A percentile compares a stretch with the other conserved stretches of the same genome.
Conservation (phyloP, 2,113 vertebrate genomes). For the Zapornia atra region DNA sequence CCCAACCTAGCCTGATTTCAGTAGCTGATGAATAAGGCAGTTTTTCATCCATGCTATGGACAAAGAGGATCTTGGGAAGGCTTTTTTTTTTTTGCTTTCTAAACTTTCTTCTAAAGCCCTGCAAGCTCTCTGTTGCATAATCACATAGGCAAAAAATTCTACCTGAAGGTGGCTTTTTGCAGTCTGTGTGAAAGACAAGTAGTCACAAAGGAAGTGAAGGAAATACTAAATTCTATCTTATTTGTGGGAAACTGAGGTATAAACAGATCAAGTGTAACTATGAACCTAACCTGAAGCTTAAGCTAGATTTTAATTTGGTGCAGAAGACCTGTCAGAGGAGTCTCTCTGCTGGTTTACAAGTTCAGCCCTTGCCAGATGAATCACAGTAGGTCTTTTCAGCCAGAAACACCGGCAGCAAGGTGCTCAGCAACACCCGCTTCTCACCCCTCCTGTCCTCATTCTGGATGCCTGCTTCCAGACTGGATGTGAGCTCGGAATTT, state of each 20-base stretch:
- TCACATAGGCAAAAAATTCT: background rate
- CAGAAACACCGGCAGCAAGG: background rate
- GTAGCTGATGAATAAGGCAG: background rate
- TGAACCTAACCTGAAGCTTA: background rate
- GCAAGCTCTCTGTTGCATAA: background rate
- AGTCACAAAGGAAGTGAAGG: background rate
- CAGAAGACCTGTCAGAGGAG: background rate
- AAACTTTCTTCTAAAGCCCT: background rate
- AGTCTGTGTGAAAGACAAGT: background rate
- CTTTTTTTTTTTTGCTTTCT: background rate
- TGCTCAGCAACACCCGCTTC: background rate
- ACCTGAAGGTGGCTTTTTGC: background rate
- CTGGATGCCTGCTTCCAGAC: background rate
- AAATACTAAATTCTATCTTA: background rate
- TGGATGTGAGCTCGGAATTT: background rate
- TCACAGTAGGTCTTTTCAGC: background rate
- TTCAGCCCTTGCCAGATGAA: background rate
- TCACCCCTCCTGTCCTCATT: background rate
- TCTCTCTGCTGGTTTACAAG: background rate
- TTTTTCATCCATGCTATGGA: background rate
- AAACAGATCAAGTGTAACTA: background rate
- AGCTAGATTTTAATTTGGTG: background rate
- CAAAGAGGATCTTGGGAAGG: background rate
- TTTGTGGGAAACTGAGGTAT: background rate
- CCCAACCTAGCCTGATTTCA: background rate